Percentiles rank a stretch among this genome's conserved stretches.
phyloP scores from a whole-genome alignment of 2,888 invertebrate genomes.

The Cerastis rubricosa region DNA sequence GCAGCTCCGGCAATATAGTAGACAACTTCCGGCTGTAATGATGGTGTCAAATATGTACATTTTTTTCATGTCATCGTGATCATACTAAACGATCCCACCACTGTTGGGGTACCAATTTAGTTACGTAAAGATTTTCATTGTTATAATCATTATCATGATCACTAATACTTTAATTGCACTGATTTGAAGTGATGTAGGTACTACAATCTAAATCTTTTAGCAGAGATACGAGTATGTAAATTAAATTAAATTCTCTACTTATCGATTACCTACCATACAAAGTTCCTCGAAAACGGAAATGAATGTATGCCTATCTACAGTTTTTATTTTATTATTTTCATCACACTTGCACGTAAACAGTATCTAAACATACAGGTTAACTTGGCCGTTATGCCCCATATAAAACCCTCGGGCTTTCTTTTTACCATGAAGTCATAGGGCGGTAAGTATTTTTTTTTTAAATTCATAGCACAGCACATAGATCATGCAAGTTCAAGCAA shows the following conservation, averaged over 20 bases:
- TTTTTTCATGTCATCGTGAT: background rate
- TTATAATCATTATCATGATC: conserved; percentile 15
- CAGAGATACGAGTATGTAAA: conserved; percentile 18
- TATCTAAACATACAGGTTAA: too few relatives aligned
- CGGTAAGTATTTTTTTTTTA: too few relatives aligned
- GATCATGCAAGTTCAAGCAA: too few relatives aligned
- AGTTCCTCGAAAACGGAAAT: conserved; percentile 14
- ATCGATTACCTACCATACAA: background rate
- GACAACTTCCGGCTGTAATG: background rate
- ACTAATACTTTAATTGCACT: conserved; percentile 6
- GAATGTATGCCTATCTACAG: background rate
- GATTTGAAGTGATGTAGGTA: conserved; percentile 2
- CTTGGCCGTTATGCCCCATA: too few relatives aligned
- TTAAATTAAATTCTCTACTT: background rate
- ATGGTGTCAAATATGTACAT: background rate
- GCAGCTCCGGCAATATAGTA: background rate
- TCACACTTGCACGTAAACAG: too few relatives aligned
- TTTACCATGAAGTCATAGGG: too few relatives aligned
- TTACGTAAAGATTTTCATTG: background rate
- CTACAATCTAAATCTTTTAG: conserved; percentile 17
- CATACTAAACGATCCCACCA: too few relatives aligned
- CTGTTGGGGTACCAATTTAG: background rate
- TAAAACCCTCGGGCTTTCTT: too few relatives aligned
- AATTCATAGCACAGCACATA: too few relatives aligned
- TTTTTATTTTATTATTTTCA: background rate